These are phyloP conservation scores for Timema cristinae DNA, from an alignment of 2,888 invertebrate genomes.

Conservation along the genomic window DNA sequence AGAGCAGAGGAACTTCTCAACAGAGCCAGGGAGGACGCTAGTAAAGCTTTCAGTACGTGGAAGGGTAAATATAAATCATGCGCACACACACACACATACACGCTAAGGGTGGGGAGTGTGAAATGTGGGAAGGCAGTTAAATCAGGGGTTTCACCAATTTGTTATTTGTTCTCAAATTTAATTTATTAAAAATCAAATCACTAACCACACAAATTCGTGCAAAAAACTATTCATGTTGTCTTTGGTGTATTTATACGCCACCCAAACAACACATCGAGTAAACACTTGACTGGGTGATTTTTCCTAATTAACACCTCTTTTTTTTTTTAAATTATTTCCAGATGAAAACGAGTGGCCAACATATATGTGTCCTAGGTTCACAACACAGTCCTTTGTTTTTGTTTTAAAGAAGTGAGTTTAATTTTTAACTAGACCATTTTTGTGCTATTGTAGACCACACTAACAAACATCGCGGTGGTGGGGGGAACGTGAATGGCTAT, in stretches of 20 bases:
- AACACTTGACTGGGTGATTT: too few relatives aligned
- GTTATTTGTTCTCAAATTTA: too few relatives aligned
- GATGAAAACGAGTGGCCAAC: neutral
- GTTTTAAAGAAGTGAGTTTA: neutral
- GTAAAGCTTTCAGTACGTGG: constrained; percentile 52
- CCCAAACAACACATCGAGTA: too few relatives aligned
- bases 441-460: constrained; percentile 25
- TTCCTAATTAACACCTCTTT: constrained; percentile 17
- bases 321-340: neutral
- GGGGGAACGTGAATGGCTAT: constrained; percentile 18
- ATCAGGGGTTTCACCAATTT: too few relatives aligned
- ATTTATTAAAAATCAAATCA: too few relatives aligned
- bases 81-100: too few relatives aligned
- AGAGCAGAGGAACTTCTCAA: constrained; percentile 58
- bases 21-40: constrained; percentile 52
- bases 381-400: neutral
- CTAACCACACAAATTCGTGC: too few relatives aligned
- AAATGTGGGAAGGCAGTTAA: too few relatives aligned
- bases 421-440: neutral
- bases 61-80: constrained; percentile 43
- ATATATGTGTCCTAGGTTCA: neutral
- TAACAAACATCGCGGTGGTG: constrained; percentile 25
- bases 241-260: too few relatives aligned
- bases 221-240: too few relatives aligned
- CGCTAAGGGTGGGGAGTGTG: too few relatives aligned